Conservation (phyloP, 2,797 vertebrate genomes). For the Girardinus metallicus region DNA sequence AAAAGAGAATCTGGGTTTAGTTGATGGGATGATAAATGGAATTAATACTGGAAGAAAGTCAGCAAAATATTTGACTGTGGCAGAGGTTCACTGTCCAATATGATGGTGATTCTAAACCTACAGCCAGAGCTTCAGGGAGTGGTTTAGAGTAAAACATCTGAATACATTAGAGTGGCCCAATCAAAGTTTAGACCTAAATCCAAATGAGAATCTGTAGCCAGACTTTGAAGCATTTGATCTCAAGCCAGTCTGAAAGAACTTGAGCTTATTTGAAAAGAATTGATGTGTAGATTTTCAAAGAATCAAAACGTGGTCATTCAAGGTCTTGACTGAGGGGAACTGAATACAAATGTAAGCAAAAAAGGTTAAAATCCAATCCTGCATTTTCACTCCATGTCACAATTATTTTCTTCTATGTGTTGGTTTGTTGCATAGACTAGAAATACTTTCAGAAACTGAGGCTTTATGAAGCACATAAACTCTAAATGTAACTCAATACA, state of each 20-base stretch:
- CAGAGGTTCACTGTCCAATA: not conserved
- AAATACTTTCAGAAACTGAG: slow-evolving; percentile 38
- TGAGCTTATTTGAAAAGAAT: not conserved
- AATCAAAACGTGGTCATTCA: not conserved
- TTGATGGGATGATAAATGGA: not conserved
- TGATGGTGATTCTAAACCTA: not conserved
- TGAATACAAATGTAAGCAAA: not conserved
- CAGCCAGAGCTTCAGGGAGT: not conserved
- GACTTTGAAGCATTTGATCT: not conserved
- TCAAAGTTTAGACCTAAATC: not conserved
- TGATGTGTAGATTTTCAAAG: not conserved
- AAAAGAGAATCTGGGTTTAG: not conserved
- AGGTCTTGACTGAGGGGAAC: not conserved
- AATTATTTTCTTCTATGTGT: not conserved
- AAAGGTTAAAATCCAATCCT: not conserved
- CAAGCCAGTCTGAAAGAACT: not conserved
- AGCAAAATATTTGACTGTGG: not conserved
- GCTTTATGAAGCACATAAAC: slow-evolving; percentile 7
- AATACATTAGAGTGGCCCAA: not conserved
- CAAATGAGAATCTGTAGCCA: not conserved
- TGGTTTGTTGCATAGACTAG: slow-evolving; percentile 9
- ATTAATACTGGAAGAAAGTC: not conserved
- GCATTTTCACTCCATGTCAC: not conserved
- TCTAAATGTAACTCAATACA: slow-evolving; percentile 1
- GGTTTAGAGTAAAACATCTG: not conserved